Conservation (phyloP, 2,797 vertebrate genomes). For the Oceanodroma leucorhoa region DNA sequence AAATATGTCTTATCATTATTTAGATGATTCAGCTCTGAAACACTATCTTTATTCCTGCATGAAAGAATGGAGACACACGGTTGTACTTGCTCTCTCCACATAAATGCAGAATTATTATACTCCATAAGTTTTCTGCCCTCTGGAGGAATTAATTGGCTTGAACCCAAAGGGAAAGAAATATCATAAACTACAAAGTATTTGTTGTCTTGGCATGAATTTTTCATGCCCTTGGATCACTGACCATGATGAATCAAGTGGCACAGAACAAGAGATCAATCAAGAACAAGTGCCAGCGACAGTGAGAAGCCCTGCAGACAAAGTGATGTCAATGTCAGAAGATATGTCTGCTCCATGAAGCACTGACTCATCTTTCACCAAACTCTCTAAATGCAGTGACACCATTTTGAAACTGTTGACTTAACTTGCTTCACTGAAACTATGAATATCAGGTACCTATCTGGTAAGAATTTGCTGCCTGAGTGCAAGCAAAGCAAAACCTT, state of each 20-base stretch:
- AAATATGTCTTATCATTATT: not conserved
- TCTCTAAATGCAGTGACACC: not conserved
- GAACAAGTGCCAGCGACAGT: not conserved
- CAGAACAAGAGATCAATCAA: constrained; percentile 43
- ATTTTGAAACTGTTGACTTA: not conserved
- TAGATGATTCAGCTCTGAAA: not conserved
- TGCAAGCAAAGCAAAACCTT: not conserved
- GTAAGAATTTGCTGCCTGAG: not conserved
- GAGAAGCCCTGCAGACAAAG: not conserved
- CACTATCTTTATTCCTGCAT: not conserved
- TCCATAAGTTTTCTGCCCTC: not conserved
- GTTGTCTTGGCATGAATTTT: constrained; percentile 24
- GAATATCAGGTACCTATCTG: not conserved
- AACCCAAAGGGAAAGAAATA: constrained; percentile 12
- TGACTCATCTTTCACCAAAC: not conserved
- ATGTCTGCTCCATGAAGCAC: not conserved
- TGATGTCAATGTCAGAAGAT: not conserved
- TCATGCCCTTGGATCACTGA: constrained; percentile 7
- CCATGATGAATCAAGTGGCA: constrained; percentile 11
- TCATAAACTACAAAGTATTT: constrained; percentile 7
- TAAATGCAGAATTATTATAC: not conserved
- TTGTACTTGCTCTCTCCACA: not conserved
- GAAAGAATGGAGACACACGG: not conserved
- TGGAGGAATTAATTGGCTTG: constrained; percentile 6
- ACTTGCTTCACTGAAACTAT: not conserved